Percentiles rank a stretch among this genome's conserved stretches.
phyloP scores from a whole-genome alignment of 1,140 invertebrate genomes.

The Portunus trituberculatus region DNA sequence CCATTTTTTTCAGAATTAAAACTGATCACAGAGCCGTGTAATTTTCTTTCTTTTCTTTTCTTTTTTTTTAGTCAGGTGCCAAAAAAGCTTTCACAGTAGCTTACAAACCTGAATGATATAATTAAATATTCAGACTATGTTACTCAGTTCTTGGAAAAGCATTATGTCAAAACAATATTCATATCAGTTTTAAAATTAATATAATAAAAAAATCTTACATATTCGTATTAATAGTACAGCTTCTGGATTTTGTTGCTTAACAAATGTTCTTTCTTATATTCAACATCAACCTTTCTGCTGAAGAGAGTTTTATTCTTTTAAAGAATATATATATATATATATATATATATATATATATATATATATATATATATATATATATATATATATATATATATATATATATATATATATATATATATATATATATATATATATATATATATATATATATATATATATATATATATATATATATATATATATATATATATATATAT shows the following conservation, averaged over 20 bases:
- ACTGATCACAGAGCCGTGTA: neutral
- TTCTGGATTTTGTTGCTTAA: neutral
- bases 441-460: conserved; percentile 9
- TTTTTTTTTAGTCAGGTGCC: neutral
- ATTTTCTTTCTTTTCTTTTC: neutral
- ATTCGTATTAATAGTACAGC: neutral
- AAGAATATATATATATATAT: neutral
- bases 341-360: too few relatives aligned
- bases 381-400: too few relatives aligned
- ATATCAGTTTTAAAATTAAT: neutral
- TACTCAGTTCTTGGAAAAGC: neutral
- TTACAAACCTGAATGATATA: too few relatives aligned
- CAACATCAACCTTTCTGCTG: neutral
- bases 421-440: neutral
- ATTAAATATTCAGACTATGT: neutral
- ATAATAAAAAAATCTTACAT: too few relatives aligned
- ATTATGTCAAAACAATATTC: neutral
- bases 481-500: neutral
- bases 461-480: conserved; percentile 27
- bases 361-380: too few relatives aligned
- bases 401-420: too few relatives aligned
- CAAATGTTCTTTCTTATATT: neutral
- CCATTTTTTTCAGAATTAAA: neutral
- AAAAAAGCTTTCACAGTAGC: too few relatives aligned
- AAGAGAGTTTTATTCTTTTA: neutral